phyloP scores from a whole-genome alignment of 2,113 vertebrate species.

The Mesoclemmys tuberculata region DNA sequence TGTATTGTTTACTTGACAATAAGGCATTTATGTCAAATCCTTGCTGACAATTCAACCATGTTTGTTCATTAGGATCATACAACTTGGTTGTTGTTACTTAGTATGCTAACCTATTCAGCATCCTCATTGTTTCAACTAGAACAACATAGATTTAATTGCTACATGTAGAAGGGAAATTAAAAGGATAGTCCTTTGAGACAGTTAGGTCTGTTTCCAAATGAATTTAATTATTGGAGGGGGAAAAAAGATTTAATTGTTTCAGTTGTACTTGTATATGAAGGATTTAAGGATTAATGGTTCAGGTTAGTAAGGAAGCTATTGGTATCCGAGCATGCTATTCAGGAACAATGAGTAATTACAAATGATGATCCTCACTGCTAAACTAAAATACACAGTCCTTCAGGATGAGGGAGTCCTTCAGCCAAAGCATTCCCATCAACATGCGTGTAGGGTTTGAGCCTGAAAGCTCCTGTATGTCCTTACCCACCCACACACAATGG shows the following conservation, averaged over 20 bases:
- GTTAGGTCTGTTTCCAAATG: conserved; percentile 53
- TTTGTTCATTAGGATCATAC: conserved; percentile 18
- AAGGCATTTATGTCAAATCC: conserved; percentile 20
- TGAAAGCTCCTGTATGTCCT: background rate
- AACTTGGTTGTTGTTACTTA: conserved; percentile 43
- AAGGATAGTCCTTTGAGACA: conserved; percentile 60
- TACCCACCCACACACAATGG: background rate
- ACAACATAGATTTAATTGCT: conserved; percentile 63
- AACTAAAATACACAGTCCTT: fast-evolving
- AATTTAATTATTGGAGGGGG: conserved; percentile 67
- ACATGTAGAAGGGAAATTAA: conserved; percentile 67
- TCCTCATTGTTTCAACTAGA: conserved; percentile 43
- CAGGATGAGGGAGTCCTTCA: too few species aligned
- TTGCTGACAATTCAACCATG: background rate
- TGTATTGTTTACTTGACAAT: background rate
- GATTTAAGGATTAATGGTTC: conserved; percentile 25
- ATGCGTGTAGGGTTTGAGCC: background rate
- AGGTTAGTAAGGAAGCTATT: background rate
- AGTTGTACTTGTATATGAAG: background rate
- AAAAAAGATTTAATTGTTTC: conserved; percentile 38
- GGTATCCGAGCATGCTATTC: background rate
- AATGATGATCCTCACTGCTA: fast-evolving
- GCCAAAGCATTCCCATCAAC: background rate
- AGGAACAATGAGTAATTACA: background rate
- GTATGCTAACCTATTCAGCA: conserved; percentile 34